Conservation (phyloP, 2,113 vertebrate species). For the Mobula birostris region DNA sequence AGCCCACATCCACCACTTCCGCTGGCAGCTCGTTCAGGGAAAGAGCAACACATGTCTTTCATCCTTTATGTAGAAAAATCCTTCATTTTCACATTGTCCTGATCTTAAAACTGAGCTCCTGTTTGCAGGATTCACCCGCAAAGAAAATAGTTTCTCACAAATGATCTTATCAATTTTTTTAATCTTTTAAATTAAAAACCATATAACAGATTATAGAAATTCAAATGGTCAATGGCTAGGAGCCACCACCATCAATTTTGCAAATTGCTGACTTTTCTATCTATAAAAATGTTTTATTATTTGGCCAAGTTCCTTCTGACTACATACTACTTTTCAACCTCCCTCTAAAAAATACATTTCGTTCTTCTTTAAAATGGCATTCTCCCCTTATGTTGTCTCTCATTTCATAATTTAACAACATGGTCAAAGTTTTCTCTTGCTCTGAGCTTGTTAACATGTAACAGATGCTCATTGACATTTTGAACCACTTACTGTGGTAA, state of each 20-base stretch:
- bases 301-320: neutral
- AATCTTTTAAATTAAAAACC: neutral
- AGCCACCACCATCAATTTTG: neutral
- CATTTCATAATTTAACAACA: neutral
- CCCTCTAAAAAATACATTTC: neutral
- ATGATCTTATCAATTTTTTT: neutral
- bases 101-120: neutral
- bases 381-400: neutral
- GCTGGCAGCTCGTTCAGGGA: too few species aligned
- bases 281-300: neutral
- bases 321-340: neutral
- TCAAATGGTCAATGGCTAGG: neutral
- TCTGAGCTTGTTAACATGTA: neutral
- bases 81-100: neutral
- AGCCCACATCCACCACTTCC: too few species aligned
- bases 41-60: neutral
- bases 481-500: neutral
- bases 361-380: neutral
- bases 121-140: neutral
- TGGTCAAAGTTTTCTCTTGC: neutral
- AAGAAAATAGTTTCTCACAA: neutral
- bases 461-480: neutral
- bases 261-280: neutral
- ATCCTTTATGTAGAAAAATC: neutral
- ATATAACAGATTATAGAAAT: neutral